Evolutionary conservation across 2,797 vertebrate species (phyloP), one percentile per base, ranked within the genome.

Genomic region (Bradypodion ventrale): DNA sequence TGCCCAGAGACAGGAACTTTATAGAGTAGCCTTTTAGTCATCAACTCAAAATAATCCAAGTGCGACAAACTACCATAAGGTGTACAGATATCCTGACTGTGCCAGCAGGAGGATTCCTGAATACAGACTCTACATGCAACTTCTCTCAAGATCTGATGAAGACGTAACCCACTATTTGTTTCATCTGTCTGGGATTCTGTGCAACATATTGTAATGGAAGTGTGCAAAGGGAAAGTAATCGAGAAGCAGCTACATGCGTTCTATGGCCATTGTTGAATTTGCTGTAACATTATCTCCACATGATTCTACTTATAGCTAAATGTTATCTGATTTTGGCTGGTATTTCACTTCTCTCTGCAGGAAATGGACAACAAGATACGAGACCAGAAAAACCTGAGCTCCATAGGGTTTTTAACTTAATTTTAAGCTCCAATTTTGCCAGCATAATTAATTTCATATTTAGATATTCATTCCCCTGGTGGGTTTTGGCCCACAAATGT

Each of bases 321-420:
- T 80, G 70, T 85, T 90, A 40, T 78, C 78, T 89, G 72, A 77
- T 56, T 89, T 62, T 60, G 91, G 21, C 62, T 84, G 82, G 83
- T 23, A 52, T 83, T 88, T 91, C 70, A 40, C 70, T 89, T 63
- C 59, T 42, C 0, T 13, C 0, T 0, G 0, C 83, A 40, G 63
- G 40, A 89, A 69, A 87, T 32, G 60, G 70, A 29, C 75, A 91
- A 79, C 85, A 10, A 27, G 23, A n/a, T 81, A 82, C 69, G 56
- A 25, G 46, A 46, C n/a, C 60, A 84, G 83, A 78, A 83, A 37
- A 82, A 78, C 65, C 1, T 40, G 72, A 68, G 2, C 46, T 25
- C 19, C 23, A 74, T 66, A 2, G 1, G 4, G 74, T 89, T 86
- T 69, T 85, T 74, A 44, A 7, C 49, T n/a, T 42, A 83, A 44